Evolutionary conservation across 2,888 invertebrate species (phyloP).

Genomic region (Metallyticus violacea): DNA sequence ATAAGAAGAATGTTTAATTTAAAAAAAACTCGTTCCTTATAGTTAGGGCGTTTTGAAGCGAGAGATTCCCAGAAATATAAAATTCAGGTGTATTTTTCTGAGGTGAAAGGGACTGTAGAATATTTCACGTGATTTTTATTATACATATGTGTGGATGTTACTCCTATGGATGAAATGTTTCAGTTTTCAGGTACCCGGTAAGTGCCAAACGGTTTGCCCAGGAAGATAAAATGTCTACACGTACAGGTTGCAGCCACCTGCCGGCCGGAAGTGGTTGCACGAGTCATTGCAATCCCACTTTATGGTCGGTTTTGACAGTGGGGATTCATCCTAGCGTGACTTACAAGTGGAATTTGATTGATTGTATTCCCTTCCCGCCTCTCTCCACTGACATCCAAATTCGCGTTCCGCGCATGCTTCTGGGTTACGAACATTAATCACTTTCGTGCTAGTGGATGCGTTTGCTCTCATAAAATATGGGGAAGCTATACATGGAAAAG

Average conservation of each 20-base stretch:
- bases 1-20: no score
- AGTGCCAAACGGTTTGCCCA: no score
- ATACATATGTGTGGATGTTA: no score
- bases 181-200: no score
- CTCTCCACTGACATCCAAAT: not conserved
- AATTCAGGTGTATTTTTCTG: no score
- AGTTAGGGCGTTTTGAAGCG: no score
- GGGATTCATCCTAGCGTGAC: not conserved
- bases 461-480: not conserved
- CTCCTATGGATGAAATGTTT: no score
- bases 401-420: not conserved
- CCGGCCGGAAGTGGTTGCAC: not conserved
- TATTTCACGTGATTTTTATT: no score
- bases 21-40: no score
- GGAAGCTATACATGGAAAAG: not conserved
- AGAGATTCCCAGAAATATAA: no score
- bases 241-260: not conserved
- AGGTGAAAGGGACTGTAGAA: no score
- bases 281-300: not conserved
- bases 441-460: not conserved
- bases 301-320: not conserved
- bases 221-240: no score
- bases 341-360: not conserved
- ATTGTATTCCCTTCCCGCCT: not conserved
- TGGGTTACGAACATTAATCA: not conserved